These are phyloP conservation scores for Electrona antarctica DNA, from an alignment of 2,113 vertebrate genomes.

Conservation along the genomic window DNA sequence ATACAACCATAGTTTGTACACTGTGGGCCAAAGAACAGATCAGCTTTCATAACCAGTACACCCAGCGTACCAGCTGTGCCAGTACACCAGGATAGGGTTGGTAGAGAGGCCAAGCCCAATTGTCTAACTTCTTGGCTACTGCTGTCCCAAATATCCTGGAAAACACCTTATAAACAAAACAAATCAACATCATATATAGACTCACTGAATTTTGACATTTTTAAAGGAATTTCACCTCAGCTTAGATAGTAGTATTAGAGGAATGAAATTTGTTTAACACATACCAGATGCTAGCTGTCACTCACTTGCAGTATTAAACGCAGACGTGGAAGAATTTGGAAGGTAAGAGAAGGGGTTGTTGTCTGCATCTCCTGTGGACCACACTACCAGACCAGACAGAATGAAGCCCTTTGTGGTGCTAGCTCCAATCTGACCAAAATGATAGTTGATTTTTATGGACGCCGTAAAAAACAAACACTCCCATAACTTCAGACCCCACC, in stretches of 20 bases:
- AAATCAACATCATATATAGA: no score
- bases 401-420: background rate
- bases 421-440: conserved; percentile 9
- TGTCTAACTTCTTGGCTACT: no score
- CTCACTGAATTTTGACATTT: no score
- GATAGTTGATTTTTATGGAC: conserved; percentile 10
- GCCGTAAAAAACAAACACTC: conserved; percentile 41
- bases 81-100: no score
- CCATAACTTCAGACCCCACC: conserved; percentile 18
- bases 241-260: background rate
- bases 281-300: background rate
- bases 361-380: conserved; percentile 7
- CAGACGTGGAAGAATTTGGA: background rate
- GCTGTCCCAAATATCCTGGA: no score
- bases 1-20: no score
- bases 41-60: no score
- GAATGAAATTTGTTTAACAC: conserved; percentile 6
- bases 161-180: background rate
- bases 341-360: background rate
- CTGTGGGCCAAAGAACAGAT: no score
- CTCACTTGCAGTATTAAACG: background rate
- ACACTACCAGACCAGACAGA: no score
- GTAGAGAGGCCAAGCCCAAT: no score
- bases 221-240: no score
- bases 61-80: no score